Evolutionary conservation across 2,797 vertebrate species (phyloP), one percentile per base, ranked within the genome.

Genomic region (Macroramphosus scolopax): DNA sequence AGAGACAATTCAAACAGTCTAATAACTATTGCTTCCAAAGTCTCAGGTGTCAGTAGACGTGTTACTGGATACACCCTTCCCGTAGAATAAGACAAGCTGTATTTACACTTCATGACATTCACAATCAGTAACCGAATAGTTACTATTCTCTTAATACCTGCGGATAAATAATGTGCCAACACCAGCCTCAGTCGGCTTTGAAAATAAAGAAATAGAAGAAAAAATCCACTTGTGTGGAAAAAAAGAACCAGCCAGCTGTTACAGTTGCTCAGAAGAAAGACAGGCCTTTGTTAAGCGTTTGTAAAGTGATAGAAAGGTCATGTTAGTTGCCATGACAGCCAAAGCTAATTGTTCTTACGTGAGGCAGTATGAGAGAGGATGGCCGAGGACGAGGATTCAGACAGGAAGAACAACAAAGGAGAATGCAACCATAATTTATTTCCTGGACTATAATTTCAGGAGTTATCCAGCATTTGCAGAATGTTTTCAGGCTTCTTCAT

Each of bases 281-380:
- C 1, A 14, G 30, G 4, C 56, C 41, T 70, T 57, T 53, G 42
- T 50, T 31, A n/a, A n/a, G 58, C 9, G 10, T 50, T 55, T 54
- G 38, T 51, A 49, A 75, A 82, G 70, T 71, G 44, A 65, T 49
- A 71, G 32, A 76, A 78, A 77, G 56, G 47, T 77, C 65, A 78
- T 51, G 49, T 56, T 63, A 45, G 81, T 84, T 84, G 55, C 24
- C 72, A 81, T 80, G 80, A 73, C 77, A 85, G 63, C 73, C 49
- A 30, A 25, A 29, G 56, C 31, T 68, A 68, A 72, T 63, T 68
- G 59, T 52, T 59, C 32, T 54, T 35, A 65, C 42, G 31, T 17
- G 40, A 68, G 24, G 53, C 37, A 33, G 46, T 36, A 16, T 62
- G 65, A 57, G 49, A 41, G 49, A 26, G 32, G 45, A 57, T 15